A percentile compares a stretch with the other conserved stretches of the same genome.
These are phyloP conservation scores for Eudasyphora cyanicolor DNA, from an alignment of 2,888 invertebrate genomes.

Conservation along the genomic window DNA sequence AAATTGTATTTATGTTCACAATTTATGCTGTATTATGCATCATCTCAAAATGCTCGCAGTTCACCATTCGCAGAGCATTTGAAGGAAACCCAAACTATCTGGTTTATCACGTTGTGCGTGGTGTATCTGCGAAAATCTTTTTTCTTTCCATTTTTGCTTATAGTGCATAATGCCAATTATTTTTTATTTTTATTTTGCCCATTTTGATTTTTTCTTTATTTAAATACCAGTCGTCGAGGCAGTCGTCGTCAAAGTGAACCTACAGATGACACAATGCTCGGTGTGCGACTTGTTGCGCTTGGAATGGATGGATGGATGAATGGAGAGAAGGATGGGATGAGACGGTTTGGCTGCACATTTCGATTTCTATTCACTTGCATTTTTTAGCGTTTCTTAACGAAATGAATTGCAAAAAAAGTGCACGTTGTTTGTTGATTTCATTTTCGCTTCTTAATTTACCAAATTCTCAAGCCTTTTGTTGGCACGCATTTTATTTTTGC, in stretches of 20 bases:
- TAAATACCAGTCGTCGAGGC: conserved; percentile 39
- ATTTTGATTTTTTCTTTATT: conserved; percentile 21
- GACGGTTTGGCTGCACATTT: conserved; percentile 26
- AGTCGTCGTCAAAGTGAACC: conserved; percentile 38
- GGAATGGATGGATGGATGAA: background rate
- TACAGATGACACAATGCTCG: conserved; percentile 54
- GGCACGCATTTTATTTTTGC: conserved; percentile 46
- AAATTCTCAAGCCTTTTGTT: conserved; percentile 41
- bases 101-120: conserved; percentile 57
- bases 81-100: conserved; percentile 8
- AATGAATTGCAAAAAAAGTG: conserved; percentile 46
- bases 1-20: conserved; percentile 1
- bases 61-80: too few relatives aligned
- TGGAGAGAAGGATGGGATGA: background rate
- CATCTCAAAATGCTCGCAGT: background rate
- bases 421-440: conserved; percentile 22
- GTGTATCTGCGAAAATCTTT: background rate
- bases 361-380: conserved; percentile 47
- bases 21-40: conserved; percentile 19
- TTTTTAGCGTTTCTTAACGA: conserved; percentile 19
- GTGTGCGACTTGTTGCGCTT: conserved; percentile 42
- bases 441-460: conserved; percentile 48
- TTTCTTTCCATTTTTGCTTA: conserved; percentile 11
- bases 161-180: conserved; percentile 54
- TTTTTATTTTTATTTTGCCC: conserved; percentile 23